Base-by-base conservation (phyloP, 2,113 vertebrate genomes). In the Scartelaos histophorus region DNA sequence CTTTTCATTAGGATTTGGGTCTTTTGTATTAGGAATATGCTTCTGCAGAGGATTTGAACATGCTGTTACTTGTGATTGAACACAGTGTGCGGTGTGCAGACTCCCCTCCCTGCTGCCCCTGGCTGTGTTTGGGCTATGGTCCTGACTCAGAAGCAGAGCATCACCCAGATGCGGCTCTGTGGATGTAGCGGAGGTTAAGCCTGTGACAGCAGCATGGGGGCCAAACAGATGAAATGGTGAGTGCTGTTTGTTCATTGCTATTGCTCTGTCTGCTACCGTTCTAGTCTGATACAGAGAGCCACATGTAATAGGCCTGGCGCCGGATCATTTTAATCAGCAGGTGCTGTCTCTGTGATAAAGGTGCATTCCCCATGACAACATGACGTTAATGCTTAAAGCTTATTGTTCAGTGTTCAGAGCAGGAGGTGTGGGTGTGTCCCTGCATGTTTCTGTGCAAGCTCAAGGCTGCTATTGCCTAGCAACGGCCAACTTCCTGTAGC, bases 161-260 rank as follows among this genome's bases (percentile, higher is more conserved):
- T 89, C 87, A 85, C 85, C 88, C 85, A 89, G 82, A 90, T 88
- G 86, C 69, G 45, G 80, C 76, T 70, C 79, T 85, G 76, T 12
- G 67, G 71, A 81, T 86, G 81, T 73, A 82, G 88, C 85, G 90
- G 87, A 79, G 88, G 84, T 73, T 93, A 90, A 85, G 71, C 74
- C 75, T 70, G 75, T 81, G 70, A 81, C 79, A 60, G 46, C 88
- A 92, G 85, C 84, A 94, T 94, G 93, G 93, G 93, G 91, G 93
- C 91, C 66, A 94, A 94, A 89, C 93, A 90, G 85, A 93, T 94
- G 92, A 94, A 94, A 93, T 94, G 93, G 93, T 94, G 91, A 90
- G 91, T 75, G 78, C 54, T 24, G 67, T 67, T 86, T 67, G 58
- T 70, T 69, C 51, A 46, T 2, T 70, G 77, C 17, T 81, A 7